Evolutionary conservation across 1,140 invertebrate species (phyloP).

Genomic region (Thaumetopoea pityocampa): DNA sequence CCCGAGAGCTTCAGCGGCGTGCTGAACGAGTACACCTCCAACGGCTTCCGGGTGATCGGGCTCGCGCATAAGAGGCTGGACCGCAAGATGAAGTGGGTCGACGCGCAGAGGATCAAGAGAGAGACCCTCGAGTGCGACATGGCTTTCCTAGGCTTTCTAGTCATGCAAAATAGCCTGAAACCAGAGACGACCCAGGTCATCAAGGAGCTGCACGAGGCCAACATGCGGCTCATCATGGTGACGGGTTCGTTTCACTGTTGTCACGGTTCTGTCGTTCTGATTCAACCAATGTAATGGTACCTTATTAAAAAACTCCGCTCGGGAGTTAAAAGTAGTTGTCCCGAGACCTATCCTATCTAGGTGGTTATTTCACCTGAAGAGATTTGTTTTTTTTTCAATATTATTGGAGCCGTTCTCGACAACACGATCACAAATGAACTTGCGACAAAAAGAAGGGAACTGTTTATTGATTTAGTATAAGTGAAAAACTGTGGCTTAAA

Average conservation of each 20-base stretch:
- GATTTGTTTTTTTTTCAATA: too few species aligned
- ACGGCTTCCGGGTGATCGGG: slow-evolving; percentile 93
- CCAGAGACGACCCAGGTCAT: slow-evolving; percentile 88
- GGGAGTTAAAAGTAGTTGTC: too few species aligned
- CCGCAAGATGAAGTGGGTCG: slow-evolving; percentile 77
- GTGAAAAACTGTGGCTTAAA: too few species aligned
- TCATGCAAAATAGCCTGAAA: slow-evolving; percentile 94
- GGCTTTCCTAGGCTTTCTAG: slow-evolving; percentile 89
- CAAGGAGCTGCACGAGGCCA: slow-evolving; percentile 83
- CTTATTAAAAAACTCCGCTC: too few species aligned
- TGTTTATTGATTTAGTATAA: too few species aligned
- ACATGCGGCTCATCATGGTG: slow-evolving; percentile 94
- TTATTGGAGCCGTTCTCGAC: too few species aligned
- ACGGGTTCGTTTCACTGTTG: slow-evolving; percentile 79
- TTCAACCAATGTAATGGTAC: too few species aligned
- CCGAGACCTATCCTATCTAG: too few species aligned
- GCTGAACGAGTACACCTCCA: slow-evolving; percentile 88
- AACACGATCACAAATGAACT: too few species aligned
- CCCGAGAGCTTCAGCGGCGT: slow-evolving; percentile 83
- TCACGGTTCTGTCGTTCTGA: background rate
- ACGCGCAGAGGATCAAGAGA: slow-evolving; percentile 77
- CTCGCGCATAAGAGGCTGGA: slow-evolving; percentile 84
- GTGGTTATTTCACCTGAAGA: too few species aligned
- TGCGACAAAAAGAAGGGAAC: too few species aligned
- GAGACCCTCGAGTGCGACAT: slow-evolving; percentile 87